phyloP scores from a whole-genome alignment of 2,797 vertebrate species.

The Remorina albescens region DNA sequence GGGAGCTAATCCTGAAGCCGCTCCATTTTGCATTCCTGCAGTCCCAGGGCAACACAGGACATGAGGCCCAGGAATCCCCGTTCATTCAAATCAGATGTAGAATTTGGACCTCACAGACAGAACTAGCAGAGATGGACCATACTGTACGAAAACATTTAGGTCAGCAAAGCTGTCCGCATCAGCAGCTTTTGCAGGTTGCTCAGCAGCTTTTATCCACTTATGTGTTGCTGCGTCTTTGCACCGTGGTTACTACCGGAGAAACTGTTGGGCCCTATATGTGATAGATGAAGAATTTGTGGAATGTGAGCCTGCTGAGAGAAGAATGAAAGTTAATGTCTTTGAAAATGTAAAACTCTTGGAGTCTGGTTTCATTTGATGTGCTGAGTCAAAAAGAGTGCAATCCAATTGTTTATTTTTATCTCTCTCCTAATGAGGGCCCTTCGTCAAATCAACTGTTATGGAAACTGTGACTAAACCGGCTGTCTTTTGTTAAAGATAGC shows the following conservation, averaged over 20 bases:
- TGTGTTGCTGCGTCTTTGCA: constrained; percentile 3
- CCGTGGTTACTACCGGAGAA: constrained; percentile 8
- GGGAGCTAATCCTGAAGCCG: constrained; percentile 73
- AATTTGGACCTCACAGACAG: constrained; percentile 36
- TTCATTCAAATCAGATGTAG: constrained; percentile 76
- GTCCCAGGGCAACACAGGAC: constrained; percentile 76
- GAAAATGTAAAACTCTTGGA: not conserved
- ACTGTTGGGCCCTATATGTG: not conserved
- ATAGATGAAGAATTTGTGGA: constrained; percentile 18
- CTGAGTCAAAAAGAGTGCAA: not conserved
- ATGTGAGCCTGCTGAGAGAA: constrained; percentile 7
- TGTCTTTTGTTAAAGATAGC: constrained; percentile 13
- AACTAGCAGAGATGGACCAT: constrained; percentile 3
- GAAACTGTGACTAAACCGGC: constrained; percentile 31
- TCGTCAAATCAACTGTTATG: constrained; percentile 9
- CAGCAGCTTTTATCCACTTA: not conserved
- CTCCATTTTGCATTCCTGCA: constrained; percentile 79
- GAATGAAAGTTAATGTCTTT: not conserved
- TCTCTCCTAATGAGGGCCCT: not conserved
- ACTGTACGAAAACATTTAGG: constrained; percentile 32
- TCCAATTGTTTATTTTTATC: not conserved
- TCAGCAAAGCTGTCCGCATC: constrained; percentile 15
- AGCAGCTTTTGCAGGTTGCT: too few relatives aligned
- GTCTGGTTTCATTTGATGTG: constrained; percentile 3
- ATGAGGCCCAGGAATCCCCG: constrained; percentile 74